Evolutionary conservation across 2,888 invertebrate genomes (phyloP), one percentile per base, ranked within the genome.

Genomic region (Mythimna albipuncta): DNA sequence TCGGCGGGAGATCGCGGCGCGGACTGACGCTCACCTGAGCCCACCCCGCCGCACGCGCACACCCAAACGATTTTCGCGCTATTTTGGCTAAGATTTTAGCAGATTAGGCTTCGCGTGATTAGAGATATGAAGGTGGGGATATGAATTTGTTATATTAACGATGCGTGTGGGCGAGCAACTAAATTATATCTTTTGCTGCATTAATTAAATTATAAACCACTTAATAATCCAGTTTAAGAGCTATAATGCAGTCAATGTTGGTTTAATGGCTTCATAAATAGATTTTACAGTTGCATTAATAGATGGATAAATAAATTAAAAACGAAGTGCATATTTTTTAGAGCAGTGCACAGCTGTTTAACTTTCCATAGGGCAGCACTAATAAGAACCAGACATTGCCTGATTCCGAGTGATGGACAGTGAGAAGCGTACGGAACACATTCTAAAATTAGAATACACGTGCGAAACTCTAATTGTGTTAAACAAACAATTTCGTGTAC

Each of bases 21-120:
- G 91, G 92, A 95, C 95, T 95, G 95, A 95, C 94, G 95, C 90
- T 92, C 93, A 93, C 93, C 93, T 93, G 93, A 81, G 89, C 90
- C 89, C 93, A 91, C 92, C 91, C 93, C 94, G 91, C 90, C 94
- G 93, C 93, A 92, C 88, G 94, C 94, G 94, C 95, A 93, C 85
- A 89, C 92, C 93, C 92, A 93, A 93, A 94, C 94, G 91, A 94
- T 96, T 96, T 96, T 96, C 95, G 95, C 96, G 96, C 96, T 96
- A 96, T 95, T 96, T 96, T 94, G 95, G 95, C 95, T 94, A 95
- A 95, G 93, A 95, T 94, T 92, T 94, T 94, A 93, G 93, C 95
- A 92, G 93, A 95, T 95, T 95, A 95, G 94, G 92, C 95, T 94
- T 92, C 93, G 92, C 92, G 89, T 94, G 93, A 94, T 95, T 94